phyloP scores from a whole-genome alignment of 2,797 vertebrate genomes.

The Leptodactylus fallax region DNA sequence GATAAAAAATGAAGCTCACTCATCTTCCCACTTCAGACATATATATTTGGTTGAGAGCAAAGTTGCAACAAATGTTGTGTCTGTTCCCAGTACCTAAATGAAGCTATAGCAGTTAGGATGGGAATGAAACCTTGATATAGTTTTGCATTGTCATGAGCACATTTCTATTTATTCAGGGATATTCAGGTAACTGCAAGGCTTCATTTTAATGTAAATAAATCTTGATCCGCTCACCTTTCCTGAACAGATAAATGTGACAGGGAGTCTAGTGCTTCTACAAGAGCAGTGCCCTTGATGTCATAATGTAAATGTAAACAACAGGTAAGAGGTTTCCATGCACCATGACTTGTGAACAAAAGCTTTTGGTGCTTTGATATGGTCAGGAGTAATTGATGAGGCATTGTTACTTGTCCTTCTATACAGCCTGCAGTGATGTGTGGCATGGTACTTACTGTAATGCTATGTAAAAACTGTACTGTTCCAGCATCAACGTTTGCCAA shows the following conservation, averaged over 20 bases:
- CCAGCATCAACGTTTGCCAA: constrained; percentile 61
- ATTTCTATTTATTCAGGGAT: constrained; percentile 64
- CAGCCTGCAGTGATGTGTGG: constrained; percentile 59
- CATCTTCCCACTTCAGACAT: not conserved
- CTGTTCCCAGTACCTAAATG: not conserved
- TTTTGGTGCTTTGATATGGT: constrained; percentile 47
- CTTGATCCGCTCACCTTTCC: constrained; percentile 61
- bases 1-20: not conserved
- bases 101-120: not conserved
- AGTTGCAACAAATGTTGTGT: constrained; percentile 2
- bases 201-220: constrained; percentile 67
- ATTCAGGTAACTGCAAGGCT: constrained; percentile 53
- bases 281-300: constrained; percentile 47
- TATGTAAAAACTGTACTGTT: constrained; percentile 58
- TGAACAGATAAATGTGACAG: constrained; percentile 51
- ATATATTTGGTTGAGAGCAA: not conserved
- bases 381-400: constrained; percentile 55
- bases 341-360: constrained; percentile 43
- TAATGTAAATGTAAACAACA: constrained; percentile 32
- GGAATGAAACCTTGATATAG: constrained; percentile 11
- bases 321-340: constrained; percentile 49
- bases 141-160: constrained; percentile 53
- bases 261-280: constrained; percentile 33
- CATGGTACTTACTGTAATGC: constrained; percentile 63
- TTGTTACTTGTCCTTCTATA: constrained; percentile 41